A percentile compares a stretch with the other conserved stretches of the same genome.
Evolutionary conservation across 2,113 vertebrate species (phyloP).

Genomic region (Cyprinus carpio): DNA sequence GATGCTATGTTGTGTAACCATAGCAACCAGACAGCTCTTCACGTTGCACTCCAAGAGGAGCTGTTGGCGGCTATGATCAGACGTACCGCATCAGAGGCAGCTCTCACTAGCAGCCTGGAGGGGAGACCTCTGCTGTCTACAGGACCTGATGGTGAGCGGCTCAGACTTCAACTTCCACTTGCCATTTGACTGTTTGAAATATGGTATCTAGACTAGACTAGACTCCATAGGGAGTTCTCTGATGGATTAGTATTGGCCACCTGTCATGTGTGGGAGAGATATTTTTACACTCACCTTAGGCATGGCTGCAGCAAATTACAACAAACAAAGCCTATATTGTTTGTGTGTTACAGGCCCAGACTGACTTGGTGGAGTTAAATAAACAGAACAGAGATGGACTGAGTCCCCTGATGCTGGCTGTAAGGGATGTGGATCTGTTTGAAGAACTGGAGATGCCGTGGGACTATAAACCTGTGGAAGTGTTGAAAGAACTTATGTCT

Average conservation of each 20-base stretch:
- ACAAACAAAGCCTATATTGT: conserved; percentile 5
- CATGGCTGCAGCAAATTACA: background rate
- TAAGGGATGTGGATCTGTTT: conserved; percentile 78
- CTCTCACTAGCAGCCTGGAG: conserved; percentile 76
- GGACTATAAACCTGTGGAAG: conserved; percentile 68
- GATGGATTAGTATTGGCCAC: conserved; percentile 16
- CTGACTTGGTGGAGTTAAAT: conserved; percentile 69
- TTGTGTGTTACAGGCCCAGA: conserved; percentile 61
- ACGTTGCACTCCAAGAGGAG: conserved; percentile 64
- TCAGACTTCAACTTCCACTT: conserved; percentile 8
- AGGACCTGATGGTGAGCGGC: conserved; percentile 70
- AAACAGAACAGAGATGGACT: conserved; percentile 70
- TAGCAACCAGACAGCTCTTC: conserved; percentile 66
- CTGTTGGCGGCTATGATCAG: conserved; percentile 65
- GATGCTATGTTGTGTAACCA: conserved; percentile 71
- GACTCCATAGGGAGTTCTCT: conserved; percentile 21
- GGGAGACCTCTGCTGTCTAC: conserved; percentile 70
- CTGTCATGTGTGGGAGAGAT: background rate
- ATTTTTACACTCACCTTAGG: background rate
- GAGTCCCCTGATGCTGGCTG: conserved; percentile 75
- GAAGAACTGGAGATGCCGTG: conserved; percentile 65
- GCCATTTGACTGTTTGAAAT: conserved; percentile 39
- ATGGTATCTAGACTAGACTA: background rate
- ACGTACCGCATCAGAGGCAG: conserved; percentile 63
- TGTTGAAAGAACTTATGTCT: conserved; percentile 72